phyloP scores from a whole-genome alignment of 1,140 invertebrate genomes.

The Ips typographus region DNA sequence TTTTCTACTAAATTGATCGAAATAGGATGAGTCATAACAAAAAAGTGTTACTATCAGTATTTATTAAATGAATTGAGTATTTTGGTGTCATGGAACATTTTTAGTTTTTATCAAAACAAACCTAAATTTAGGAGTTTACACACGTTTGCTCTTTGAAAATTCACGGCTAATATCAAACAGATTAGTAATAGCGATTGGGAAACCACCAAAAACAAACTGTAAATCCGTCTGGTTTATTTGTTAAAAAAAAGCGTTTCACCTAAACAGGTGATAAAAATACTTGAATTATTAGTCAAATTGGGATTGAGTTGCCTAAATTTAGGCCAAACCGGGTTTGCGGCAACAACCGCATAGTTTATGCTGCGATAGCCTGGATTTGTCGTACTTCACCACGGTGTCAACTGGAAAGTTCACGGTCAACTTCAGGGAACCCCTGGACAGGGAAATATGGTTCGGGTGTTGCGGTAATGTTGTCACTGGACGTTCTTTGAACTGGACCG shows the following conservation, averaged over 20 bases:
- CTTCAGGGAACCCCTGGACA: slow-evolving; percentile 47
- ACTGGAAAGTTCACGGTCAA: slow-evolving; percentile 51
- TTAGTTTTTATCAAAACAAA: no score
- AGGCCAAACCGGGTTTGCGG: neutral
- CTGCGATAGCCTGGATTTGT: slow-evolving; percentile 34
- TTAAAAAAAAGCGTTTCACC: neutral
- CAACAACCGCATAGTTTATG: slow-evolving; percentile 18
- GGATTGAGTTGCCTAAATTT: neutral
- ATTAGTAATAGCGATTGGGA: neutral
- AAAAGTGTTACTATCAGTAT: no score
- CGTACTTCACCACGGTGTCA: slow-evolving; percentile 45
- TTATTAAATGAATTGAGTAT: no score
- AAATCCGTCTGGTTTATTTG: neutral
- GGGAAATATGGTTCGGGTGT: neutral
- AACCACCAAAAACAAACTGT: neutral
- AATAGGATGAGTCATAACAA: no score
- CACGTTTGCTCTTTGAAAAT: no score
- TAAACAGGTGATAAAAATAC: neutral
- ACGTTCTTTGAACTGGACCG: neutral
- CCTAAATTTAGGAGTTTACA: no score
- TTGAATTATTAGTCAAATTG: slow-evolving; percentile 1
- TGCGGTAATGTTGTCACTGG: neutral
- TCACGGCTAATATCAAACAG: no score
- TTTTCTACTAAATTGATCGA: no score
- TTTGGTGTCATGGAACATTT: no score